phyloP scores from a whole-genome alignment of 2,888 invertebrate species.

The Patella ulyssiponensis region DNA sequence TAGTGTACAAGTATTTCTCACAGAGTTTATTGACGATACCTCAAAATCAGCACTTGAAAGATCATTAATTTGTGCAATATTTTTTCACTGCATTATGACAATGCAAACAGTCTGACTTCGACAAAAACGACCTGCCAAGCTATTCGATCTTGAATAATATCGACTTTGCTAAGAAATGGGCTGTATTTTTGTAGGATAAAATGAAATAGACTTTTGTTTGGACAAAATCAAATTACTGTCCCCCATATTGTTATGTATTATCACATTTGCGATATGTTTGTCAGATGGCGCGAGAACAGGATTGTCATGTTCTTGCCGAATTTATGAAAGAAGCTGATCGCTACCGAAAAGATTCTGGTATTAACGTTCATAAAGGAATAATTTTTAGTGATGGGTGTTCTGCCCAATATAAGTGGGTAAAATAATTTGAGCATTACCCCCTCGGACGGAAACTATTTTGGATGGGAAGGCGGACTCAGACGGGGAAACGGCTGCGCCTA shows the following conservation, averaged over 20 bases:
- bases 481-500: not conserved
- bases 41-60: constrained; percentile 30
- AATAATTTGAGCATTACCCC: too few species aligned
- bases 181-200: constrained; percentile 35
- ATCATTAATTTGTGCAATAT: constrained; percentile 31
- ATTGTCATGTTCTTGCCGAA: constrained; percentile 37
- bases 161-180: constrained; percentile 76
- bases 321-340: constrained; percentile 22
- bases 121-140: constrained; percentile 30
- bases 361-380: not conserved
- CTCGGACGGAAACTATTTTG: too few species aligned
- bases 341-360: not conserved
- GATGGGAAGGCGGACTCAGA: not conserved
- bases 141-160: constrained; percentile 44
- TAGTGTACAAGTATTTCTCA: not conserved
- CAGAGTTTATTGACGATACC: constrained; percentile 13
- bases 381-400: constrained; percentile 40
- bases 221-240: constrained; percentile 36
- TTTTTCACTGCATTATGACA: constrained; percentile 37
- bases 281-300: constrained; percentile 39
- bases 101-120: constrained; percentile 28
- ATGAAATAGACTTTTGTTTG: constrained; percentile 34
- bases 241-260: constrained; percentile 40
- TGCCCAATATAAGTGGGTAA: constrained; percentile 16
- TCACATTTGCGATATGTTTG: constrained; percentile 9